Percentiles rank a stretch among this genome's conserved stretches.
These are phyloP conservation scores for Xiphorhynchus elegans DNA, from an alignment of 2,113 vertebrate genomes.

Conservation along the genomic window DNA sequence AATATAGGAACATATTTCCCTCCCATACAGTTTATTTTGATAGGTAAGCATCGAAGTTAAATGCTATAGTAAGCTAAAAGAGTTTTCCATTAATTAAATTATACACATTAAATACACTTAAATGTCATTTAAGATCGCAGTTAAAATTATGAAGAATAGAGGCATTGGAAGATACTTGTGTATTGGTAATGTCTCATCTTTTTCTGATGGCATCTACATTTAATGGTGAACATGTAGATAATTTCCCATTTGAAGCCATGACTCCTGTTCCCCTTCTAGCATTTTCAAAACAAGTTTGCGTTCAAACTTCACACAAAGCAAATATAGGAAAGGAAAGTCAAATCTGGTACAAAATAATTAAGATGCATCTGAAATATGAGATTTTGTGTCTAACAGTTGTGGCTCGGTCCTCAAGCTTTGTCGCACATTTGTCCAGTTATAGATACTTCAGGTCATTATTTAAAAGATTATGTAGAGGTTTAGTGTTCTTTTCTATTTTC, in stretches of 20 bases:
- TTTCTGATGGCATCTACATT: background rate
- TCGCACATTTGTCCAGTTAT: background rate
- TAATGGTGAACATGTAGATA: background rate
- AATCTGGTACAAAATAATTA: background rate
- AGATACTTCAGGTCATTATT: background rate
- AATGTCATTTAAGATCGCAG: background rate
- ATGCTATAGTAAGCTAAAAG: background rate
- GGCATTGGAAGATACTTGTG: background rate
- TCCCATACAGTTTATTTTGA: background rate
- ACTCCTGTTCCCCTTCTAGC: background rate
- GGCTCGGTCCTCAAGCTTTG: background rate
- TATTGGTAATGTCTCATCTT: background rate
- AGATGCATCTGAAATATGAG: background rate
- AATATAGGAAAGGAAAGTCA: background rate
- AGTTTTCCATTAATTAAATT: background rate
- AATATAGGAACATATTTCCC: background rate
- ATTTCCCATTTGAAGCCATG: background rate
- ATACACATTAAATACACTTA: background rate
- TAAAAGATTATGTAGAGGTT: background rate
- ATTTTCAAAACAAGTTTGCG: background rate
- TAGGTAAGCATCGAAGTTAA: background rate
- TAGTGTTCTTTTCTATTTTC: background rate
- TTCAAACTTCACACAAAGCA: background rate
- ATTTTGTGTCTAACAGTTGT: background rate
- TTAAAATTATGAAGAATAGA: background rate